A percentile compares a stretch with the other conserved stretches of the same genome.
Evolutionary conservation across 2,113 vertebrate species (phyloP).

Genomic region (Pholis gunnellus): DNA sequence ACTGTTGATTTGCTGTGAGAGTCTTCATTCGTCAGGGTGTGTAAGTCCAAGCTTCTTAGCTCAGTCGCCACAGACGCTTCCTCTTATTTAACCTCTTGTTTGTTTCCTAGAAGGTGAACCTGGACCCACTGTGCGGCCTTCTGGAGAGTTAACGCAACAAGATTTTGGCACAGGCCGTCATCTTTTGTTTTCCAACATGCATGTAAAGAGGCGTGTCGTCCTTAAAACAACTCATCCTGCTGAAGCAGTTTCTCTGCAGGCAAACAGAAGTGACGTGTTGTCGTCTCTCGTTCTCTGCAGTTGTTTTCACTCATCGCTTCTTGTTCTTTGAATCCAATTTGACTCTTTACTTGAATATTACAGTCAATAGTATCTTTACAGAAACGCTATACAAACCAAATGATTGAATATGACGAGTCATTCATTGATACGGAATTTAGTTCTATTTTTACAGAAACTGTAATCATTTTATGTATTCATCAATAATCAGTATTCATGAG

Average conservation of each 20-base stretch:
- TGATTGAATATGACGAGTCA: no score
- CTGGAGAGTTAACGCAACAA: neutral
- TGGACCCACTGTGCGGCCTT: neutral
- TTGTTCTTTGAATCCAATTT: neutral
- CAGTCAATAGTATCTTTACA: no score
- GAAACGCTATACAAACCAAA: no score
- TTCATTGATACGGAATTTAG: no score
- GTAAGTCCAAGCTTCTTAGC: constrained; percentile 59
- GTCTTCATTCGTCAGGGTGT: constrained; percentile 33
- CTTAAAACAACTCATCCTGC: neutral
- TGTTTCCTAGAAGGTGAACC: constrained; percentile 37
- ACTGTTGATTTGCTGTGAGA: constrained; percentile 4
- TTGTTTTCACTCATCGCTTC: no score
- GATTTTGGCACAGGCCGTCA: neutral
- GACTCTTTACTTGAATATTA: no score
- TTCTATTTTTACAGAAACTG: no score
- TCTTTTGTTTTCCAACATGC: neutral
- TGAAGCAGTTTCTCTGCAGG: neutral
- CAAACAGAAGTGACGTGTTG: no score
- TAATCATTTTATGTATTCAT: no score
- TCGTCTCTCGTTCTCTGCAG: no score
- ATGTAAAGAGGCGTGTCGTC: neutral
- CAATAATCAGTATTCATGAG: no score
- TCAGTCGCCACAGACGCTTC: neutral
- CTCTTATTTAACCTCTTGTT: constrained; percentile 37